Conservation (phyloP, 1,140 invertebrate genomes). For the Listronotus bonariensis region DNA sequence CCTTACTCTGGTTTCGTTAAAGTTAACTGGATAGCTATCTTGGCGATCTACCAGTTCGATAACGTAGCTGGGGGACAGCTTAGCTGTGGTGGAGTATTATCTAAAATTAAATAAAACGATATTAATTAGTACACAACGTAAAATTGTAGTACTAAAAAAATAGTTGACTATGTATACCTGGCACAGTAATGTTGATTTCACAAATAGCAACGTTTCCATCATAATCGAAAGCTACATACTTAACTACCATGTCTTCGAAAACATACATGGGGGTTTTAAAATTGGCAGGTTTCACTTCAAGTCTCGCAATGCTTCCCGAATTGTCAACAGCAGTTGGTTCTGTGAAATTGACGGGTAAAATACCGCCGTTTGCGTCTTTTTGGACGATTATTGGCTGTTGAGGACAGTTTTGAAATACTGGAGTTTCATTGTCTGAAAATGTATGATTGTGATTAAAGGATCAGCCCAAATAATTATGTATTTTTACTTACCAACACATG, state of each 20-base stretch:
- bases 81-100: slow-evolving; percentile 90
- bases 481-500: slow-evolving; percentile 80
- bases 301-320: slow-evolving; percentile 88
- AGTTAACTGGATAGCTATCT: slow-evolving; percentile 88
- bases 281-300: slow-evolving; percentile 88
- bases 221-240: slow-evolving; percentile 95
- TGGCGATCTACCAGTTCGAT: slow-evolving; percentile 89
- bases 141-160: too few relatives aligned
- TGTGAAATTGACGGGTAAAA: slow-evolving; percentile 89
- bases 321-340: slow-evolving; percentile 93
- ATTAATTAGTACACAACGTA: too few relatives aligned
- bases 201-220: slow-evolving; percentile 97
- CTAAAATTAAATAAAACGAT: slow-evolving; percentile 58
- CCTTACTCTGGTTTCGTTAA: slow-evolving; percentile 85
- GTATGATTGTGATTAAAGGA: too few relatives aligned
- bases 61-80: slow-evolving; percentile 96
- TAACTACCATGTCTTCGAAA: slow-evolving; percentile 89
- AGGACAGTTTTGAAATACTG: slow-evolving; percentile 94
- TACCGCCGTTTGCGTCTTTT: slow-evolving; percentile 82
- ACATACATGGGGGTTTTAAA: slow-evolving; percentile 88
- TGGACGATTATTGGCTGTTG: slow-evolving; percentile 88
- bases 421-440: slow-evolving; percentile 84
- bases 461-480: background rate
- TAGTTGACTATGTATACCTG: slow-evolving; percentile 63
- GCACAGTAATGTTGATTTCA: slow-evolving; percentile 92